A percentile compares a stretch with the other conserved stretches of the same genome.
Conservation (phyloP, 2,797 vertebrate species). For the Tachyglossus aculeatus region DNA sequence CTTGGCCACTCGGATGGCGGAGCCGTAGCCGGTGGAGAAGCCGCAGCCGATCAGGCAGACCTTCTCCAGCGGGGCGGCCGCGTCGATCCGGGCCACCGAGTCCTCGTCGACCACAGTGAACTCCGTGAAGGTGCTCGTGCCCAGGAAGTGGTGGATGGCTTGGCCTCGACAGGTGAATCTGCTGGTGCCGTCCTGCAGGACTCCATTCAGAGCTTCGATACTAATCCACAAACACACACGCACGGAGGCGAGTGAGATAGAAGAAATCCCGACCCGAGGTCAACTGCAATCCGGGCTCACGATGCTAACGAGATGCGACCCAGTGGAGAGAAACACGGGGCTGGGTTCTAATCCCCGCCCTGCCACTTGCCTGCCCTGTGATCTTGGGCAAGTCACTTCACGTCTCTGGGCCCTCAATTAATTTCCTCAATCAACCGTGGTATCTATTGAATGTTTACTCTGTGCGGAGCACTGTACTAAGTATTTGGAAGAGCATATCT, state of each 20-base stretch:
- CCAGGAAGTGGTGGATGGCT: conserved; percentile 65
- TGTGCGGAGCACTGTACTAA: no score
- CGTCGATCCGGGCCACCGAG: conserved; percentile 73
- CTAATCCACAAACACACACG: conserved; percentile 14
- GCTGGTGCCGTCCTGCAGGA: conserved; percentile 68
- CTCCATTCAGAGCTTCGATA: accelerated
- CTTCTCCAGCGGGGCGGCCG: conserved; percentile 77
- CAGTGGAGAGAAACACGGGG: no score
- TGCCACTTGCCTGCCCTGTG: no score
- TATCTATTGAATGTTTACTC: no score
- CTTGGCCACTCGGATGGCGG: conserved; percentile 79
- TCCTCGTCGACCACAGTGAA: conserved; percentile 79
- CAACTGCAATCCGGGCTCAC: not conserved
- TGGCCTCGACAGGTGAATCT: conserved; percentile 79
- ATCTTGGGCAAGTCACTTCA: not conserved
- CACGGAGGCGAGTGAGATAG: not conserved
- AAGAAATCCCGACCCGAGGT: not conserved
- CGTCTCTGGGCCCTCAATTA: no score
- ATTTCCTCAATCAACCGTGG: no score
- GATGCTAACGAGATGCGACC: no score
- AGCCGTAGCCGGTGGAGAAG: conserved; percentile 84
- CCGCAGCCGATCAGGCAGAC: conserved; percentile 84
- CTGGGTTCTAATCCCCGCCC: no score
- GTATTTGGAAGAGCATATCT: no score
- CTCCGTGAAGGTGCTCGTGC: conserved; percentile 77